Base-by-base conservation (phyloP, 2,888 invertebrate genomes). In the Leptothorax acervorum region DNA sequence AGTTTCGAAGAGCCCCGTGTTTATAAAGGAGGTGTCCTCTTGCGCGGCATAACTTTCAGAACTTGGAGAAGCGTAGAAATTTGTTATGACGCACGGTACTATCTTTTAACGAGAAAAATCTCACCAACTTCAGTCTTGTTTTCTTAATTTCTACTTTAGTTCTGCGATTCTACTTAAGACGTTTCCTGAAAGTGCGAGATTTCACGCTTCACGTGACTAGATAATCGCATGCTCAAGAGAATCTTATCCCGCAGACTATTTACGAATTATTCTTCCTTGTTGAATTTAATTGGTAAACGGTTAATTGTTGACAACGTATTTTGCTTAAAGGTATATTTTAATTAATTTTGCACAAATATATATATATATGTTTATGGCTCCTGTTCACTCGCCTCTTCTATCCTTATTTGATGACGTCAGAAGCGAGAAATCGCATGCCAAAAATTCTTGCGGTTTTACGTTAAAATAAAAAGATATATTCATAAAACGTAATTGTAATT, bases 21-120 rank as follows among this genome's bases (percentile, higher is more conserved):
- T 15, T 55, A 6, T n/a, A 39, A 66, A 18, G 15, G 18, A 48
- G 15, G 2, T 31, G 6, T 53, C 51, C 23, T 51, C 8, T 28
- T 28, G 12, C n/a, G 39, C 51, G 15, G n/a, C 3, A 51, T 39
- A 65, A 53, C 12, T 78, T 18, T 15, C 53, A 39, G 4, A 63
- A 76, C 48, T 75, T 76, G 18, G 11, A 23, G 18, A 51, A 35
- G 6, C 12, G 39, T n/a, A 42, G 42, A 62, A 65, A 53, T 55
- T 78, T 8, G 28, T 76, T 53, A 53, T 42, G n/a, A 55, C 45
- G 15, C n/a, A 48, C 3, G 39, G 23, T 65, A 63, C 3, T 31
- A 75, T 51, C 6, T 42, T 23, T 23, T 57, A 70, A 68, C 3
- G 12, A 35, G 35, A 8, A 48, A 71, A 23, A 57, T 71, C 9